Evolutionary conservation across 2,888 invertebrate species (phyloP).

Genomic region (Cynaeus angustus): DNA sequence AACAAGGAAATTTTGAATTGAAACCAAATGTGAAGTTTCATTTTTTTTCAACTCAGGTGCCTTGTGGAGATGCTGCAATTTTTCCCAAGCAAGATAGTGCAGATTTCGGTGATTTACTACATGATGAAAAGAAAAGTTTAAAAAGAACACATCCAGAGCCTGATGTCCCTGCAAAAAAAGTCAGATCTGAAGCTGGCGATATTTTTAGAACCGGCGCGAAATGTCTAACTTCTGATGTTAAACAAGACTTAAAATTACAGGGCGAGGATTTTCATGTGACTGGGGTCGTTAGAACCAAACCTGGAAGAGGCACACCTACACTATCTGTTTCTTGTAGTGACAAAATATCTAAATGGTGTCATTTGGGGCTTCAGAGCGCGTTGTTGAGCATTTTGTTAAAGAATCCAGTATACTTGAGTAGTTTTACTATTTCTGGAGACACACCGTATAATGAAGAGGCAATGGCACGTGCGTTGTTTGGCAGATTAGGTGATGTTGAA

Average conservation of each 20-base stretch:
- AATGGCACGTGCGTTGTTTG: slow-evolving; percentile 72
- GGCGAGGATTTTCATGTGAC: slow-evolving; percentile 80
- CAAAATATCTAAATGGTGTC: slow-evolving; percentile 92
- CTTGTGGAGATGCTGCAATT: slow-evolving; percentile 96
- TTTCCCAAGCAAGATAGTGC: slow-evolving; percentile 75
- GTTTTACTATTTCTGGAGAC: slow-evolving; percentile 81
- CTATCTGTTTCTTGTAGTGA: slow-evolving; percentile 95
- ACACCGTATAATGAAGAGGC: slow-evolving; percentile 77
- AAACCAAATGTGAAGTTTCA: slow-evolving; percentile 80
- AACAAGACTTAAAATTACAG: slow-evolving; percentile 76
- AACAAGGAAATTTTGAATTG: slow-evolving; percentile 54
- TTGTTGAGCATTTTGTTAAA: slow-evolving; percentile 80
- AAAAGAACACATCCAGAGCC: not conserved
- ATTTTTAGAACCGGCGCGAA: slow-evolving; percentile 93
- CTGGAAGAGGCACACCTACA: slow-evolving; percentile 92
- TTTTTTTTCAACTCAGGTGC: slow-evolving; percentile 90
- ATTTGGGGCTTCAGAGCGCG: slow-evolving; percentile 89
- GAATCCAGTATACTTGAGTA: slow-evolving; percentile 80
- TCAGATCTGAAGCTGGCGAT: slow-evolving; percentile 60
- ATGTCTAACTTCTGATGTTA: slow-evolving; percentile 75
- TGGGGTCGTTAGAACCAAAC: slow-evolving; percentile 88
- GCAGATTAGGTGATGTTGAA: slow-evolving; percentile 64
- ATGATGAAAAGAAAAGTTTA: not conserved
- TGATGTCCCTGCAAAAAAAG: not conserved
- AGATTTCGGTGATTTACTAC: slow-evolving; percentile 57